Evolutionary conservation across 2,113 vertebrate species (phyloP).

Genomic region (Chroicocephalus ridibundus): DNA sequence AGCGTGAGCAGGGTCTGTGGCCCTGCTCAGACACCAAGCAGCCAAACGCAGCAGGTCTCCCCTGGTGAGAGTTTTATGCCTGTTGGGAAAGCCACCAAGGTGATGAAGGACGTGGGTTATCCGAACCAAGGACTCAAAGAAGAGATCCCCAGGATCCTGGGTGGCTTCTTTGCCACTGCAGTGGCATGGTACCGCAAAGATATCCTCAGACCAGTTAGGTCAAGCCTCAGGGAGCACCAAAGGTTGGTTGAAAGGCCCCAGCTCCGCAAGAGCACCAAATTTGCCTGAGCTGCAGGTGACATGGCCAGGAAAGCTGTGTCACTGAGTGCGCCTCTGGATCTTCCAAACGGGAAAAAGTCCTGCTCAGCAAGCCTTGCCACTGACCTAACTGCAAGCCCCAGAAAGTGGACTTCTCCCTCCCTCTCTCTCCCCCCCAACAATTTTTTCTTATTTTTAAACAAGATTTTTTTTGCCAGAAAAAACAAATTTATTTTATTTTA

Average conservation of each 20-base stretch:
- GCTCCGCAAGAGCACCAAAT: not conserved
- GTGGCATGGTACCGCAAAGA: rapidly evolving
- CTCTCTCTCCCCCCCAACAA: not conserved
- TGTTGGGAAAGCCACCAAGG: not conserved
- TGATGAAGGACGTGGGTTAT: not conserved
- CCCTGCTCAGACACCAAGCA: not conserved
- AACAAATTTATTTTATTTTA: not conserved
- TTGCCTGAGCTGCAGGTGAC: not conserved
- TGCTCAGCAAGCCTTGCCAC: not conserved
- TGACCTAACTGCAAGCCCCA: not conserved
- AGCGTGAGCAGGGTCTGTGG: not conserved
- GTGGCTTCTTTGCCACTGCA: rapidly evolving
- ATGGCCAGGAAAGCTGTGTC: not conserved
- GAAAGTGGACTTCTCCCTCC: not conserved
- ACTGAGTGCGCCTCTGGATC: not conserved
- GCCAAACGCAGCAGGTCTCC: not conserved
- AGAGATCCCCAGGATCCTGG: not conserved
- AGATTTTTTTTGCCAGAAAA: not conserved
- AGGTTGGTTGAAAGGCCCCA: not conserved
- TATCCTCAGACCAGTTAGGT: rapidly evolving
- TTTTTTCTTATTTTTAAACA: not conserved
- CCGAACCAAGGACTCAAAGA: not conserved
- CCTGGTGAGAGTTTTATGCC: not conserved
- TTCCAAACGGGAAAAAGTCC: not conserved
- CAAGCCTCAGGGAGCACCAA: not conserved